Evolutionary conservation across 2,797 vertebrate genomes (phyloP), one percentile per base, ranked within the genome.

Genomic region (Spatula versicolor): DNA sequence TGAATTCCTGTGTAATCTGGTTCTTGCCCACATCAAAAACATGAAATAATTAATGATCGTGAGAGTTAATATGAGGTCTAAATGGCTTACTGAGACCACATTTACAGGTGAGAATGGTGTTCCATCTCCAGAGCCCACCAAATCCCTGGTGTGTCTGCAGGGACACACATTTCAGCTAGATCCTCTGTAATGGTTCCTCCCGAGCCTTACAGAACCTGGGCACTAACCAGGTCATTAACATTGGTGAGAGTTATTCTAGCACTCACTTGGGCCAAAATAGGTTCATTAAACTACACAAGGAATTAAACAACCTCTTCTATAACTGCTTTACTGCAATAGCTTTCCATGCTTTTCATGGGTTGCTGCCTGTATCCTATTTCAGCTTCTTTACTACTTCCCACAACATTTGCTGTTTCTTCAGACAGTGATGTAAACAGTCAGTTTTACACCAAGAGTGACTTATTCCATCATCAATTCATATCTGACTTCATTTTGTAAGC

Each of bases 361-460:
- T 73, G 6, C 39, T 48, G 54, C n/a, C 50, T 5, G 13, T 0
- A 22, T 41, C 64, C 90, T 54, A 0, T 0, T 45, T 11, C 56
- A 21, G 2, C 39, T 37, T 18, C 64, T 68, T 2, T 33, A 14
- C 18, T 46, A 22, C 14, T 13, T 45, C 79, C 58, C 41, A 7
- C 66, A 62, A 9, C n/a, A 4, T 0, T 1, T 16, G 23, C 0
- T 30, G 37, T 22, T 84, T 35, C 80, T 59, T 69, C 45, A 56
- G 78, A 45, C 25, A 20, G 19, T 1, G 6, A n/a, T 4, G 18
- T 25, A n/a, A n/a, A 0, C 9, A 19, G 21, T 0, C 1, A n/a
- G 55, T 59, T 58, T 22, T 21, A 30, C 5, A 41, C 2, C 21
- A 5, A 2, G 6, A 88, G 22, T 31, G 18, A 79, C 48, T 33